Conservation (phyloP, 2,888 invertebrate genomes). For the Neoscelio sp. region DNA sequence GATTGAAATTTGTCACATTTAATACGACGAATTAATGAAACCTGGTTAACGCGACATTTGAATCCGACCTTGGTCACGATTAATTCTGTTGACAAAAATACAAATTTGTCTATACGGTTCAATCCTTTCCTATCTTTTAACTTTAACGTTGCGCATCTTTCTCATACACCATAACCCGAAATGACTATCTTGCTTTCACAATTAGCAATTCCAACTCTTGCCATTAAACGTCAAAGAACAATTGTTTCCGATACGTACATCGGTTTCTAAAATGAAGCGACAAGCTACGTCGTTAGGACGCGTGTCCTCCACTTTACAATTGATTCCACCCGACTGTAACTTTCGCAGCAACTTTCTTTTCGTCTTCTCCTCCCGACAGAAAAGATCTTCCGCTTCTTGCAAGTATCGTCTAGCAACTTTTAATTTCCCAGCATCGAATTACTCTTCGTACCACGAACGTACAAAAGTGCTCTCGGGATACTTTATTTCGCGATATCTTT, state of each 20-base stretch:
- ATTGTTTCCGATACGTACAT: not conserved
- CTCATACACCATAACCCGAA: no score
- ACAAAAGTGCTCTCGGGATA: slow-evolving; percentile 15
- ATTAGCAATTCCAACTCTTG: no score
- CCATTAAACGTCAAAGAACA: not conserved
- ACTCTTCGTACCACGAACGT: slow-evolving; percentile 38
- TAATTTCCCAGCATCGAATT: slow-evolving; percentile 57
- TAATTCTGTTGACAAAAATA: no score
- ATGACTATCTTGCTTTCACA: no score
- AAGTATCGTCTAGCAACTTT: slow-evolving; percentile 48
- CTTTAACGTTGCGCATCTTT: no score
- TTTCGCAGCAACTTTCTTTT: slow-evolving; percentile 23
- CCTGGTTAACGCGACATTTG: no score
- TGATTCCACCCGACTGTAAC: slow-evolving; percentile 35
- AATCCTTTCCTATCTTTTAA: no score
- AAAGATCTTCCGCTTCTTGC: slow-evolving; percentile 26
- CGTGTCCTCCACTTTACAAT: slow-evolving; percentile 23
- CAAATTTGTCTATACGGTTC: no score
- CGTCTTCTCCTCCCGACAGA: slow-evolving; percentile 5
- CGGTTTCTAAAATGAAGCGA: slow-evolving; percentile 2
- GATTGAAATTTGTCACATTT: no score
- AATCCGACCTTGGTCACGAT: no score
- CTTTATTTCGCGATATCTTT: slow-evolving; percentile 33
- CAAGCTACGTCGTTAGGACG: slow-evolving; percentile 32
- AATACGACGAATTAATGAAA: no score